Percentiles rank a stretch among this genome's conserved stretches.
Conservation (phyloP, 1,140 invertebrate genomes). For the Drosophila dunni region DNA sequence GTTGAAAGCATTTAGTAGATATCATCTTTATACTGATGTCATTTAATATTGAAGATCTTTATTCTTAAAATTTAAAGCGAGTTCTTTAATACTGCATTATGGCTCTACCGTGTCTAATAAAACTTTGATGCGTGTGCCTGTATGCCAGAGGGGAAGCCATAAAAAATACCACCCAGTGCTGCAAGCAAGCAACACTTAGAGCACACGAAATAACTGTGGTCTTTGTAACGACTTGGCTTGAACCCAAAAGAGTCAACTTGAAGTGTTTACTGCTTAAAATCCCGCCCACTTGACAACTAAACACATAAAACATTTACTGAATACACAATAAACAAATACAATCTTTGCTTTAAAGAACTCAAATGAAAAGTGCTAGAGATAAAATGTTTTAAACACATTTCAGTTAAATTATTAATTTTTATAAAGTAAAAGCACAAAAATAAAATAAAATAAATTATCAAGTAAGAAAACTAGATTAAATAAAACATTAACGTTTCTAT, state of each 20-base stretch:
- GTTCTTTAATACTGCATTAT: conserved; percentile 37
- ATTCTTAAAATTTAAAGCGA: background rate
- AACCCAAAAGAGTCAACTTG: conserved; percentile 52
- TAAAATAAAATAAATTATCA: background rate
- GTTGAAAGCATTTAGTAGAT: conserved; percentile 9
- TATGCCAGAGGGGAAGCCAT: conserved; percentile 47
- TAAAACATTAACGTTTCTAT: background rate
- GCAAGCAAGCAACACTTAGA: conserved; percentile 7
- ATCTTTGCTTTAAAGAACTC: background rate
- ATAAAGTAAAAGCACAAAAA: no score
- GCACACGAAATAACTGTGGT: conserved; percentile 18
- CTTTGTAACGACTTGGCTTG: conserved; percentile 17
- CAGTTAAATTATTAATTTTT: no score
- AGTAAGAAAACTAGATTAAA: background rate
- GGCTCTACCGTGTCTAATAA: conserved; percentile 63
- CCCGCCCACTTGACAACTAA: conserved; percentile 42
- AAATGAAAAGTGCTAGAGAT: no score
- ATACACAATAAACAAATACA: conserved; percentile 12
- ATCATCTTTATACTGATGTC: conserved; percentile 28
- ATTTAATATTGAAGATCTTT: conserved; percentile 42
- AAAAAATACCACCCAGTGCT: conserved; percentile 39
- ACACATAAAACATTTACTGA: conserved; percentile 60
- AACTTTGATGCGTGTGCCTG: conserved; percentile 33
- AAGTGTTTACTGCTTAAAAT: conserved; percentile 68
- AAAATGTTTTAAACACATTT: no score